Evolutionary conservation across 2,888 invertebrate genomes (phyloP).

Genomic region (Volucella bombylans): DNA sequence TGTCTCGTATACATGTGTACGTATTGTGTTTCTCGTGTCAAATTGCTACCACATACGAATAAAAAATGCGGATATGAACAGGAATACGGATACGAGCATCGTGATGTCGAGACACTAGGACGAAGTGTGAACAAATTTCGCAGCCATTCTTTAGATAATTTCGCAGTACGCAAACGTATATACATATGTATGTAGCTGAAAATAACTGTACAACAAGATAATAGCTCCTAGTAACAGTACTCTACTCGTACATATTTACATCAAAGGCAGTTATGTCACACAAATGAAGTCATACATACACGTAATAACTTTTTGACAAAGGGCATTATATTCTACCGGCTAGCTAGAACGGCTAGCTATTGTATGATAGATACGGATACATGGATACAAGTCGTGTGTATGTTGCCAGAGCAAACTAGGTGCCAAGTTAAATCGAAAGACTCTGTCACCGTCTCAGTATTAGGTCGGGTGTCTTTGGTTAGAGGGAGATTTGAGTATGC

Average conservation of each 20-base stretch:
- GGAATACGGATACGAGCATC: too few relatives aligned
- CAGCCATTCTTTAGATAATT: slow-evolving; percentile 39
- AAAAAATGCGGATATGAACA: too few relatives aligned
- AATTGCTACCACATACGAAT: slow-evolving; percentile 4
- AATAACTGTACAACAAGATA: slow-evolving; percentile 1
- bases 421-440: background rate
- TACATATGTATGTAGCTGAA: background rate
- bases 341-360: background rate
- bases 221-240: slow-evolving; percentile 8
- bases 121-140: slow-evolving; percentile 34
- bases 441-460: background rate
- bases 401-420: background rate
- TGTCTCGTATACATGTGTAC: too few relatives aligned
- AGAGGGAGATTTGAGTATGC: background rate
- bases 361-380: too few relatives aligned
- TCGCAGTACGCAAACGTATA: background rate
- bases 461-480: background rate
- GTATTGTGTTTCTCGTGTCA: slow-evolving; percentile 10
- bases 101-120: background rate
- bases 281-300: slow-evolving; percentile 39
- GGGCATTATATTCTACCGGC: slow-evolving; percentile 13
- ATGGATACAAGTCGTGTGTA: background rate
- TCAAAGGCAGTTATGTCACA: slow-evolving; percentile 34
- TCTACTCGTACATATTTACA: background rate
- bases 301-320: slow-evolving; percentile 32